phyloP scores from a whole-genome alignment of 2,888 invertebrate genomes.

The Drosophila leonis region DNA sequence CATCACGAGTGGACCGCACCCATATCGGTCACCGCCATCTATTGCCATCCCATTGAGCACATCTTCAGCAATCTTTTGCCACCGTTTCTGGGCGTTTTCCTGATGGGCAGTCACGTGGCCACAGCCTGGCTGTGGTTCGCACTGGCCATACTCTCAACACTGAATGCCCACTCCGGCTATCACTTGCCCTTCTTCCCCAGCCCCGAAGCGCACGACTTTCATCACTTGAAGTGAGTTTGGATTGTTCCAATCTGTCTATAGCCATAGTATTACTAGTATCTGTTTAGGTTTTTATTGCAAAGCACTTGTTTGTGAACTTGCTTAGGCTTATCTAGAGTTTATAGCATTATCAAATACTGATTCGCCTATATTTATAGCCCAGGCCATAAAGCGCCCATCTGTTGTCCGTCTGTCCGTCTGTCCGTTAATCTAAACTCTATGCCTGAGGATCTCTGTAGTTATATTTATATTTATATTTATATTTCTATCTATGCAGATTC shows the following conservation, averaged over 20 bases:
- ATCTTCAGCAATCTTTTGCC: constrained; percentile 92
- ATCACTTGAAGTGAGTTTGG: constrained; percentile 91
- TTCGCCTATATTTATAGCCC: not conserved
- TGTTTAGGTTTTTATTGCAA: not conserved
- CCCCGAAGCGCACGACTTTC: constrained; percentile 94
- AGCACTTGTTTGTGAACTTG: not conserved
- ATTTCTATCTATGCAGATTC: not conserved
- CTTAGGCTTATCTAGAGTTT: constrained; percentile 3
- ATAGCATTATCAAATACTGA: not conserved
- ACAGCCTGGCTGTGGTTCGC: constrained; percentile 93
- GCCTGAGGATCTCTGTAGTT: not conserved
- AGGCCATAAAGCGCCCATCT: not conserved
- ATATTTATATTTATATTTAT: not conserved
- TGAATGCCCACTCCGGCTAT: constrained; percentile 94
- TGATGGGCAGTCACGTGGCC: constrained; percentile 92
- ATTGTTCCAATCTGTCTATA: not conserved
- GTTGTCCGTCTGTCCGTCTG: not conserved
- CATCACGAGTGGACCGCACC: constrained; percentile 96
- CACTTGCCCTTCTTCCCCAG: constrained; percentile 94
- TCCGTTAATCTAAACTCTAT: not conserved
- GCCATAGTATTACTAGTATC: not conserved
- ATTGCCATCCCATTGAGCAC: constrained; percentile 93
- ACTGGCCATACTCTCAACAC: constrained; percentile 91
- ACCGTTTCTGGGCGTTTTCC: constrained; percentile 90
- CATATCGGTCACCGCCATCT: constrained; percentile 92